Evolutionary conservation across 2,888 invertebrate species (phyloP).

Genomic region (Uloborus plumipes): DNA sequence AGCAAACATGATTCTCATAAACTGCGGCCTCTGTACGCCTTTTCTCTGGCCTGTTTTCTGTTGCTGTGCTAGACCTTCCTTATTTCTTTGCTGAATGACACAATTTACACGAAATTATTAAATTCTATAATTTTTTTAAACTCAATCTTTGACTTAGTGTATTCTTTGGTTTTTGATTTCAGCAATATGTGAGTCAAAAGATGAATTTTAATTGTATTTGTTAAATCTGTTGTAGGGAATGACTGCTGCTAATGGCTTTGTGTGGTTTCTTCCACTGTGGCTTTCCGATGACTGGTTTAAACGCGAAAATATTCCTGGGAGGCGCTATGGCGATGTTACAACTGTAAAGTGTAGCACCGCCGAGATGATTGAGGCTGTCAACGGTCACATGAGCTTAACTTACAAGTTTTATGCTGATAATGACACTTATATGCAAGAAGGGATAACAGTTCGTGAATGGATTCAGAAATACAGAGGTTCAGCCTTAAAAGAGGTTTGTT

Average conservation of each 20-base stretch:
- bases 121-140: no score
- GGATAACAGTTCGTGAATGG: conserved; percentile 78
- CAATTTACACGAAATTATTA: no score
- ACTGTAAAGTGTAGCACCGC: conserved; percentile 76
- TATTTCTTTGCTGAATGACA: no score
- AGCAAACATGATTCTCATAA: no score
- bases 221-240: conserved; percentile 69
- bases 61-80: no score
- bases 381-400: conserved; percentile 81
- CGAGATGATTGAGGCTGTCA: conserved; percentile 78
- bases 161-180: no score
- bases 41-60: no score
- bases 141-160: no score
- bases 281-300: conserved; percentile 75
- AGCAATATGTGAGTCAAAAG: no score
- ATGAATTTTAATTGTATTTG: no score
- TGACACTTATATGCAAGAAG: conserved; percentile 77
- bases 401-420: conserved; percentile 79
- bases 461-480: conserved; percentile 72
- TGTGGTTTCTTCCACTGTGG: conserved; percentile 89
- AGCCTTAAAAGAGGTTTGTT: conserved; percentile 36
- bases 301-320: conserved; percentile 74
- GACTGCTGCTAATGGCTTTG: conserved; percentile 78
- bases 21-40: no score
- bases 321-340: conserved; percentile 69